A percentile compares a stretch with the other conserved stretches of the same genome.
Evolutionary conservation across 2,888 invertebrate species (phyloP).

Genomic region (Parthenolecanium corni): DNA sequence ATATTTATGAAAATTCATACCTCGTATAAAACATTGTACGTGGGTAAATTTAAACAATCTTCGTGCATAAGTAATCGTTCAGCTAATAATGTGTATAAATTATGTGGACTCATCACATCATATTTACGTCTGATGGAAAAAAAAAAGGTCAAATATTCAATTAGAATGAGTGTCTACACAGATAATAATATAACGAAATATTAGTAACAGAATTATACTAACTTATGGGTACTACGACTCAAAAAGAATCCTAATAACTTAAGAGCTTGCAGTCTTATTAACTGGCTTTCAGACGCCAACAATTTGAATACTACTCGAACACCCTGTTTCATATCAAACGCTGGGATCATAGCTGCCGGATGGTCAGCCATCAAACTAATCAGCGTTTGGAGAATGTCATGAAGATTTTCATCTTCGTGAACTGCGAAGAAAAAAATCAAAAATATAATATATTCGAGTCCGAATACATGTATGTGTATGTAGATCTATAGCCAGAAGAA

Average conservation of each 20-base stretch:
- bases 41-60: slow-evolving; percentile 80
- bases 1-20: slow-evolving; percentile 37
- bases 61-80: slow-evolving; percentile 82
- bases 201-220: slow-evolving; percentile 37
- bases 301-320: slow-evolving; percentile 94
- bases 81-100: slow-evolving; percentile 90
- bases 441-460: neutral
- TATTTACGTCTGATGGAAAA: slow-evolving; percentile 71
- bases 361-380: slow-evolving; percentile 97
- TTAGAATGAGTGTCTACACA: neutral
- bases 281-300: slow-evolving; percentile 87
- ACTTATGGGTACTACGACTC: slow-evolving; percentile 96
- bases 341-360: slow-evolving; percentile 97
- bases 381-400: slow-evolving; percentile 93
- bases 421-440: slow-evolving; percentile 39
- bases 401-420: slow-evolving; percentile 81
- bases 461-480: neutral
- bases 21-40: slow-evolving; percentile 97
- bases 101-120: slow-evolving; percentile 97
- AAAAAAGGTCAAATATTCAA: neutral
- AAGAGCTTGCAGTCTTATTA: slow-evolving; percentile 87
- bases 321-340: slow-evolving; percentile 94
- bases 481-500: neutral
- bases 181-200: neutral
- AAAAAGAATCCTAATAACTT: slow-evolving; percentile 96